Evolutionary conservation across 2,888 invertebrate genomes (phyloP).

Genomic region (Oscheius myriophilus): DNA sequence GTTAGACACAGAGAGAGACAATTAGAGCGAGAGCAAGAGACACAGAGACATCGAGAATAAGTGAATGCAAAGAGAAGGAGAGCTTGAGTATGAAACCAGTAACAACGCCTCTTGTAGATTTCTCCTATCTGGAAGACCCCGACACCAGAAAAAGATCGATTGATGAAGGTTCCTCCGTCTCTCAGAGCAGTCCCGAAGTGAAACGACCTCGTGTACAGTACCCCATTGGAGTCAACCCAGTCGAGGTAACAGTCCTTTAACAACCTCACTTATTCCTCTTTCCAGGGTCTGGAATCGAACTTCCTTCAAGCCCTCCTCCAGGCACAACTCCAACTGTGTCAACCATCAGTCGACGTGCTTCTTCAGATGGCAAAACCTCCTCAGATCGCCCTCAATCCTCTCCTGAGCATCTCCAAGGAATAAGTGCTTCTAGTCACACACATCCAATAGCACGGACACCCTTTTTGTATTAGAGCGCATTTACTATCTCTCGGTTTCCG

Average conservation of each 20-base stretch:
- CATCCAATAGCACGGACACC: background rate
- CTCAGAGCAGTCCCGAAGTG: conserved; percentile 30
- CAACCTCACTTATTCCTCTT: background rate
- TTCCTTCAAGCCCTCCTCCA: conserved; percentile 31
- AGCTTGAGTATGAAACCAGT: background rate
- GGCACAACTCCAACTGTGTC: conserved; percentile 33
- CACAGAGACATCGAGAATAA: no score
- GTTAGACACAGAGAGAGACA: no score
- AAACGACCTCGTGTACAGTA: conserved; percentile 35
- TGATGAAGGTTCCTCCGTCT: conserved; percentile 23
- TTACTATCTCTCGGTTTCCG: no score
- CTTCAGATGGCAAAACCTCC: conserved; percentile 23
- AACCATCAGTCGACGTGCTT: conserved; percentile 28
- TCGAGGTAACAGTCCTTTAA: conserved; percentile 20
- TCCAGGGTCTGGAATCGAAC: conserved; percentile 22
- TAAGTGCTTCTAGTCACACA: background rate
- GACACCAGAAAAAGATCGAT: conserved; percentile 27
- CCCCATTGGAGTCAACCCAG: conserved; percentile 22
- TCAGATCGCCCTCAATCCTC: conserved; percentile 12
- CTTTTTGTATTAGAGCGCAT: background rate
- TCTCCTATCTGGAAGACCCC: conserved; percentile 31
- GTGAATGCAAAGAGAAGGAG: no score
- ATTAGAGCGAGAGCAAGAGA: no score
- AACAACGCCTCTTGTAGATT: conserved; percentile 17
- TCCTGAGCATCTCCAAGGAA: conserved; percentile 27